phyloP scores from a whole-genome alignment of 64 coral and sea anemone genomes.

The Montipora capricornis region DNA sequence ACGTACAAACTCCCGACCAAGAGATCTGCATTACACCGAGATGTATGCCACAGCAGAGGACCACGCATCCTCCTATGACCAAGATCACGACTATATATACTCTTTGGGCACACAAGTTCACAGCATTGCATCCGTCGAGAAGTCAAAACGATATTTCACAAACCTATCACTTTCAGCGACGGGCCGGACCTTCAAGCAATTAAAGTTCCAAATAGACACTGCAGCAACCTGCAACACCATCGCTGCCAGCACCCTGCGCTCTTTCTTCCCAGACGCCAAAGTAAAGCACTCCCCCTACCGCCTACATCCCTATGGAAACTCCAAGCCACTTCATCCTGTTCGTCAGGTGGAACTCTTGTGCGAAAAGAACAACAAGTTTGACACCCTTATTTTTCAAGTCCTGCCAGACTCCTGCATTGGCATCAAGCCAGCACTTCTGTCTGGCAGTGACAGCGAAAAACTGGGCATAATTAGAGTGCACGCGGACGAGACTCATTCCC shows the following conservation, averaged over 20 bases:
- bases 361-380: background rate
- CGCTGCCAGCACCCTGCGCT: background rate
- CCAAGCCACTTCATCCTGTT: background rate
- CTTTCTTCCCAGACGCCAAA: background rate
- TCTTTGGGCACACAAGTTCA: too few relatives aligned
- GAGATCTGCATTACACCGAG: too few relatives aligned
- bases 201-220: background rate
- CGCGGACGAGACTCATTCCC: background rate
- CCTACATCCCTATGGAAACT: too few relatives aligned
- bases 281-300: too few relatives aligned
- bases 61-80: too few relatives aligned
- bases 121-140: too few relatives aligned
- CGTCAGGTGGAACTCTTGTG: background rate
- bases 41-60: too few relatives aligned
- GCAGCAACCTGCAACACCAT: background rate
- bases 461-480: background rate
- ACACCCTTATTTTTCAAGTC: background rate
- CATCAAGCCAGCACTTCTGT: background rate
- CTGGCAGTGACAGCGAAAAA: background rate
- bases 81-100: too few relatives aligned
- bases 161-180: background rate
- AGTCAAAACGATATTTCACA: too few relatives aligned
- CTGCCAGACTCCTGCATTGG: background rate
- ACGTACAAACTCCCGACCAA: too few relatives aligned
- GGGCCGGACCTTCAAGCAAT: background rate